Evolutionary conservation across 1,140 invertebrate genomes (phyloP).

Genomic region (Sarcophaga bullata): DNA sequence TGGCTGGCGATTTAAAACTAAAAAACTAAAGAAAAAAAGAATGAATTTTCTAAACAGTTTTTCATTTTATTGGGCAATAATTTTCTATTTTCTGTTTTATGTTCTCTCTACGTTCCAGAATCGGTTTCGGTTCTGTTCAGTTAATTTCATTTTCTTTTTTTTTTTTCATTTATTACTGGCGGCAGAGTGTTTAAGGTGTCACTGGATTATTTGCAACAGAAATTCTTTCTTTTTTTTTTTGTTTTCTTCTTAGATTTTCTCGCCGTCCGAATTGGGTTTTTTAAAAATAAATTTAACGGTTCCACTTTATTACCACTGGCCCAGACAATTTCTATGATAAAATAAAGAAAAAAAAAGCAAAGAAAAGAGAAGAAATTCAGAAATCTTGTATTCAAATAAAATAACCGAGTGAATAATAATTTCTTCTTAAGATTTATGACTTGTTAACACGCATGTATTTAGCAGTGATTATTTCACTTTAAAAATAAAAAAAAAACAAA

Average conservation of each 20-base stretch:
- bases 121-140: no score
- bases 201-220: slow-evolving; percentile 25
- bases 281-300: slow-evolving; percentile 33
- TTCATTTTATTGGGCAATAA: slow-evolving; percentile 14
- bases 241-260: neutral
- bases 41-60: neutral
- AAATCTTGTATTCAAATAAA: neutral
- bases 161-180: neutral
- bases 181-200: slow-evolving; percentile 4
- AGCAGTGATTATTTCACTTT: no score
- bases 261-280: neutral
- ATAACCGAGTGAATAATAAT: neutral
- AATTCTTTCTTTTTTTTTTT: neutral
- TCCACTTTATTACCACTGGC: neutral
- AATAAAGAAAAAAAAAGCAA: neutral
- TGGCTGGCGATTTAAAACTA: neutral
- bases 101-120: neutral
- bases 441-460: slow-evolving; percentile 29
- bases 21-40: no score
- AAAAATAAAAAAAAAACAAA: no score
- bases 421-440: slow-evolving; percentile 18
- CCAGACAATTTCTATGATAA: neutral
- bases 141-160: neutral
- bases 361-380: neutral
- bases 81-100: neutral